A percentile compares a stretch with the other conserved stretches of the same genome.
phyloP scores from a whole-genome alignment of 2,797 vertebrate genomes.

The Myotis vivesi region DNA sequence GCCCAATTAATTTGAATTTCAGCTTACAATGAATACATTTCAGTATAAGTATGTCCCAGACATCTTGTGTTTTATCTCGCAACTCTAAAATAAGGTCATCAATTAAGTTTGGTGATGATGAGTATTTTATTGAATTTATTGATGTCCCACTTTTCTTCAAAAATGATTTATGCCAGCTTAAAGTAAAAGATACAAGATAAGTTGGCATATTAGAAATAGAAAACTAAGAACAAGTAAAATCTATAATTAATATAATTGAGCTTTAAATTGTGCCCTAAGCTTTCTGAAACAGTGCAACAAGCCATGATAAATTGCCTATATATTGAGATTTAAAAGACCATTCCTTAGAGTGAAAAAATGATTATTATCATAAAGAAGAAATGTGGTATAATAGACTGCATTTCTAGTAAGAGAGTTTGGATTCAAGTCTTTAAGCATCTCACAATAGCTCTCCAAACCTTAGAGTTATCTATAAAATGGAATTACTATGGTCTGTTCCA shows the following conservation, averaged over 20 bases:
- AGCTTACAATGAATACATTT: neutral
- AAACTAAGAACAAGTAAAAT: conserved; percentile 19
- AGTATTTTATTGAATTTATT: conserved; percentile 14
- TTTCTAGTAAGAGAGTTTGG: neutral
- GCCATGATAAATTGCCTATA: neutral
- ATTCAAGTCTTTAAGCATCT: neutral
- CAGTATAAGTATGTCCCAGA: neutral
- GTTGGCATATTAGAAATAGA: conserved; percentile 28
- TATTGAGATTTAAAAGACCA: neutral
- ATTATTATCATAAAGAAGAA: conserved; percentile 27
- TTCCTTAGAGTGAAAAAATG: neutral
- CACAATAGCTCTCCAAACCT: neutral
- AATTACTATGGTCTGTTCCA: neutral
- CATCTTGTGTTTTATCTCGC: neutral
- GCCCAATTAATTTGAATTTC: conserved; percentile 13
- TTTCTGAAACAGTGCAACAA: neutral
- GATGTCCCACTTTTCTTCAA: neutral
- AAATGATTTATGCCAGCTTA: neutral
- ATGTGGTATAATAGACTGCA: neutral
- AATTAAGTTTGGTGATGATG: neutral
- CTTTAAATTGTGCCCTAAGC: conserved; percentile 32
- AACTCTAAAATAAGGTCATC: neutral
- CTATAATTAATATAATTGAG: conserved; percentile 26
- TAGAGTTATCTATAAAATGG: neutral
- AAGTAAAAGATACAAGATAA: conserved; percentile 2